Evolutionary conservation across 2,113 vertebrate genomes (phyloP), one percentile per base, ranked within the genome.

Genomic region (Nesogale talazaci): DNA sequence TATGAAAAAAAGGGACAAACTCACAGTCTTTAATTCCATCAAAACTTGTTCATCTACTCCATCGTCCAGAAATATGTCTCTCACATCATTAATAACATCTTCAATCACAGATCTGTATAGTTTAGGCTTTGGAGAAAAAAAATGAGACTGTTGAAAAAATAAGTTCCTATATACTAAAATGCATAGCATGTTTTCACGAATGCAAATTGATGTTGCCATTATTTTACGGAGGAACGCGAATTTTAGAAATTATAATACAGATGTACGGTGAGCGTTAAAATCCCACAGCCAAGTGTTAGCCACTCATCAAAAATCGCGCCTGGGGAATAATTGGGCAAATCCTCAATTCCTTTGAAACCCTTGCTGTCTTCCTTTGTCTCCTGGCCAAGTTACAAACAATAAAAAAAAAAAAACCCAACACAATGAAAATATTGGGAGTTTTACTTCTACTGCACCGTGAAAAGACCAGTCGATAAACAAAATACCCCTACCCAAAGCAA

Each of bases 21-120:
- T 98, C 98, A 99, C 99, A 96, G 99, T 99, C 98, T 99, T 99
- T 80, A 99, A 98, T 98, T 99, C 99, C 98, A 99, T 97, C 36
- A 99, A 98, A 88, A 99, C 99, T 97, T 99, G 99, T 83, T 99
- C 99, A 93, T 99, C 99, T 83, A 99, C 99, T 86, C 99, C 99
- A 97, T 99, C 99, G 63, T 99, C 99, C 98, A 99, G 98, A 97
- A 99, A 99, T 94, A 99, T 98, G 97, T 99, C 99, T 94, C 99
- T 98, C 67, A 99, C 99, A 96, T 99, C 99, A 95, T 98, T 99
- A 97, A 99, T 99, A 95, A 99, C 99, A 96, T 99, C 99, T 97
- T 99, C 99, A 84, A 99, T 99, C 96, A 99, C 99, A 97, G 98
- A 98, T 96, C 98, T 99, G 81, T 99, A 99, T 65, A 99, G 97